phyloP scores from a whole-genome alignment of 2,888 invertebrate genomes.

The Apodemia hepburni region DNA sequence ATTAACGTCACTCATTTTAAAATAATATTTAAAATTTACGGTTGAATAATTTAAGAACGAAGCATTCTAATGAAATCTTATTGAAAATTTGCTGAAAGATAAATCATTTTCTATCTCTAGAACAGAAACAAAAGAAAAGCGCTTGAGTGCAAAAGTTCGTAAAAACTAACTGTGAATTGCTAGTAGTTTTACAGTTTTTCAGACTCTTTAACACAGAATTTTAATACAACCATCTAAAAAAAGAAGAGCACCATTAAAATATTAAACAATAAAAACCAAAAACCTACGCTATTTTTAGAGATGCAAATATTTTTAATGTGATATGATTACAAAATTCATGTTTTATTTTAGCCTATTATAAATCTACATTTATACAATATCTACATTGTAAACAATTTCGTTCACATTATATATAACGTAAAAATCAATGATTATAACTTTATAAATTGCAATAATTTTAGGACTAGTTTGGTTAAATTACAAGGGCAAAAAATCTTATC shows the following conservation, averaged over 20 bases:
- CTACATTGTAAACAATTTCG: constrained; percentile 50
- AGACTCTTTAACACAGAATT: not conserved
- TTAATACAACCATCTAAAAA: constrained; percentile 7
- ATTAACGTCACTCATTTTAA: no score
- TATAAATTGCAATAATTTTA: constrained; percentile 56
- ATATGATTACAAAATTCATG: constrained; percentile 78
- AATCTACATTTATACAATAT: constrained; percentile 73
- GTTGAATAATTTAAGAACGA: not conserved
- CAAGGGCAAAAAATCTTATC: constrained; percentile 71
- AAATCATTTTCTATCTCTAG: constrained; percentile 4
- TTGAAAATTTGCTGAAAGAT: constrained; percentile 4
- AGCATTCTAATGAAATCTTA: not conserved
- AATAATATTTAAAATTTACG: not conserved
- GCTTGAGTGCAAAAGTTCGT: constrained; percentile 12
- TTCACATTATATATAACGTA: constrained; percentile 44
- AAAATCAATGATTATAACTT: constrained; percentile 36
- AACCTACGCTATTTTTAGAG: constrained; percentile 44
- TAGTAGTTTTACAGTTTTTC: constrained; percentile 3
- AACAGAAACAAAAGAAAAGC: not conserved
- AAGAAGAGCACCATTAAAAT: constrained; percentile 54
- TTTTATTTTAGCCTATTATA: constrained; percentile 51
- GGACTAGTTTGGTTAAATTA: constrained; percentile 76
- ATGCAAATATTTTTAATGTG: constrained; percentile 55
- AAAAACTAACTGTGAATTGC: constrained; percentile 11
- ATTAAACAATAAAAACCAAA: constrained; percentile 37